Evolutionary conservation across 2,797 vertebrate species (phyloP), one percentile per base, ranked within the genome.

Genomic region (Macrochelys suwanniensis): DNA sequence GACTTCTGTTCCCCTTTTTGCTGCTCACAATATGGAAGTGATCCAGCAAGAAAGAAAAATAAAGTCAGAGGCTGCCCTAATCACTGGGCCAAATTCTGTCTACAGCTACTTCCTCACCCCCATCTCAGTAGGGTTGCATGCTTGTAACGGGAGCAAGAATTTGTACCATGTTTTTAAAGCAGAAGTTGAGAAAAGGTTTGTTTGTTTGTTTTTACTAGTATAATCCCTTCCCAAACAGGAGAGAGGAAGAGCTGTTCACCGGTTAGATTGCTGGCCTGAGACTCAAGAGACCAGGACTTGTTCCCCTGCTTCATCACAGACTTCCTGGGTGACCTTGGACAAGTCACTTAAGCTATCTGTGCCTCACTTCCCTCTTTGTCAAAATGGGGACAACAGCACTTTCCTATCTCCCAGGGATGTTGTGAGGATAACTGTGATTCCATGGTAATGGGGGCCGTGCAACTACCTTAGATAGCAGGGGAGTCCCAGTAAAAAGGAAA

Each of bases 1-100:
- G 49, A 74, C 45, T 42, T 87, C 82, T 82, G 84, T 19, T 95
- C 84, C 57, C 93, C 84, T 94, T 94, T 26, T 86, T 93, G 91
- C 94, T 37, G 51, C 5, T 89, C 87, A 91, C 84, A n/a, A 0
- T n/a, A 71, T 57, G 57, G 83, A 92, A 94, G 17, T 5, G n/a
- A 47, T 47, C 7, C 56, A 87, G 92, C 79, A 84, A 74, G 21
- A 54, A 26, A 56, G 54, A 57, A 56, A 57, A 57, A 57, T 4
- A 21, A 47, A 65, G 21, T 57, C 56, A 26, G 45, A 88, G 6
- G 23, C 11, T 71, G 17, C 47, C 88, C 87, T 89, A 16, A 56
- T 28, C 82, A 57, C 89, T 42, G 93, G 45, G 78, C 5, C 28
- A 93, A 2, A n/a, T 76, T 80, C 76, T 82, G 15, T 7, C 87